Evolutionary conservation across 1,140 invertebrate species (phyloP), one percentile per base, ranked within the genome.

Genomic region (Phocides pigmalion): DNA sequence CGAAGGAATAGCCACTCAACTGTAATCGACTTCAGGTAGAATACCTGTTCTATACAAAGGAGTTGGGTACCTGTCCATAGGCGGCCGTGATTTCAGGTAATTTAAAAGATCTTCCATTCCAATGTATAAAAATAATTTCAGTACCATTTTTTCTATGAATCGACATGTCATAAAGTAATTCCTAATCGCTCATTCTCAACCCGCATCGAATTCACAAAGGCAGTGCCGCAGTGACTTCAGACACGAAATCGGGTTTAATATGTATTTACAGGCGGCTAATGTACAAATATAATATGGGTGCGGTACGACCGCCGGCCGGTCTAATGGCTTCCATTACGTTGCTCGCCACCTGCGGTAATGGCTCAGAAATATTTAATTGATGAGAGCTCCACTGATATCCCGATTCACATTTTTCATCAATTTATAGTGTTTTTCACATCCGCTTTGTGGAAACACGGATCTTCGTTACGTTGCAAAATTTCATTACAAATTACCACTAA

Each of bases 311-410:
- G 66, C 67, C 70, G 78, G 71, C 74, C 68, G 76, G 77, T 80
- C 82, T 89, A 89, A 89, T 89, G 86, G 83, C 74, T 79, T 84
- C 84, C 84, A 87, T 89, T 89, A 87, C 83, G 82, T 68, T 80
- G 75, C 75, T 74, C 79, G 77, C 83, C 86, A 89, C 86, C 84
- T 87, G 84, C 71, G 80, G 83, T 89, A 87, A 89, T 87, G 83
- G 84, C 61, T 80, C 84, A 89, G 77, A 89, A 87, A 89, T 89
- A 87, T 89, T 87, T 86, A 89, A 87, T 87, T 86, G 83, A 89
- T 87, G 81, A 86, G 79, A 74, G 68, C 71, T 68, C 80, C 77
- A 81, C 83, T 77, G 80, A 82, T 85, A 84, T 77, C 71, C 70
- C 67, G 72, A 80, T 78, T 77, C 73, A 59, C 76, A 81, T 86